A percentile compares a stretch with the other conserved stretches of the same genome.
These are phyloP conservation scores for Melitaea athalia DNA, from an alignment of 2,888 invertebrate genomes.

Conservation along the genomic window DNA sequence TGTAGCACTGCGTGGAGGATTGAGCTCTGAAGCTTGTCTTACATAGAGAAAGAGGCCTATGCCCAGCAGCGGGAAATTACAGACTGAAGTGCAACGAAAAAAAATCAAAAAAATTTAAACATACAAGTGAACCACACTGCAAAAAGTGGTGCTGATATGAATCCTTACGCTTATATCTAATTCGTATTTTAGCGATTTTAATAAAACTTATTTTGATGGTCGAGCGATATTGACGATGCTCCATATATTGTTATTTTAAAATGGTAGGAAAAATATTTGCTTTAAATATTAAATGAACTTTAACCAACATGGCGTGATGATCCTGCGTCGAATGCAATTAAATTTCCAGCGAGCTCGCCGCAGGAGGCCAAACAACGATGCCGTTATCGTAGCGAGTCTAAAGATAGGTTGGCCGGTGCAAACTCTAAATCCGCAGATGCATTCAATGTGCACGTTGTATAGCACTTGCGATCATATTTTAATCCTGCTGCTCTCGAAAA, in stretches of 20 bases:
- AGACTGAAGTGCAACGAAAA: too few species aligned
- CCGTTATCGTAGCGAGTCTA: neutral
- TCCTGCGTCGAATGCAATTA: slow-evolving; percentile 1
- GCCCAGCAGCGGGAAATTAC: too few species aligned
- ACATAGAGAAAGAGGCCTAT: too few species aligned
- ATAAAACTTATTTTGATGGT: neutral
- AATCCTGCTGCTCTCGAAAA: slow-evolving; percentile 32
- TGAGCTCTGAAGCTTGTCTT: too few species aligned
- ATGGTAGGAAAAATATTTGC: neutral
- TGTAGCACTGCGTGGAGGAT: too few species aligned
- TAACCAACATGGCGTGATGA: too few species aligned
- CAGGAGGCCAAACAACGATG: slow-evolving; percentile 1
- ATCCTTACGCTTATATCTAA: too few species aligned
- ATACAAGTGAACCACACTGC: too few species aligned
- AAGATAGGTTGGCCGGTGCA: slow-evolving; percentile 9
- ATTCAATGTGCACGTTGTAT: slow-evolving; percentile 26
- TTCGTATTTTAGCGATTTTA: too few species aligned
- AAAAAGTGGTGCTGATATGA: too few species aligned
- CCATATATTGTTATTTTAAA: neutral
- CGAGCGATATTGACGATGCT: neutral
- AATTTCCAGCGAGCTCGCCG: neutral
- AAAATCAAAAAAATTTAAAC: too few species aligned
- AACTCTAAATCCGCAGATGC: slow-evolving; percentile 22
- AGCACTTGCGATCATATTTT: slow-evolving; percentile 31
- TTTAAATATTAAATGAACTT: neutral